Base-by-base conservation (phyloP, 35 echinoderm and acorn worm genomes). In the Stichopus chloronotus region DNA sequence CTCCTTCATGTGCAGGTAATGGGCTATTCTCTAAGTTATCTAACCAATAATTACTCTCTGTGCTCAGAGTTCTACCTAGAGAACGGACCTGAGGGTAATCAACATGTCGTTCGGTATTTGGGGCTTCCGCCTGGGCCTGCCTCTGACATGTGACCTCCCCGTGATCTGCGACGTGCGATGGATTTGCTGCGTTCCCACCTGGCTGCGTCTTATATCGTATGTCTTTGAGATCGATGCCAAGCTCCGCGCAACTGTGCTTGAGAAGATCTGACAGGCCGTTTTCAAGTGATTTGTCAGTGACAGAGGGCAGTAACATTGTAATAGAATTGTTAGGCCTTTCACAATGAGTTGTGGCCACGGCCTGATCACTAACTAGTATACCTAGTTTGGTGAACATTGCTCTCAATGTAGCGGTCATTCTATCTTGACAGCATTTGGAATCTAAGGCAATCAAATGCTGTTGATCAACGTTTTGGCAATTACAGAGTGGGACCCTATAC, bases 401-500 rank as follows among this genome's bases (percentile, higher is more conserved):
- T 58, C 14, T 85, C 21, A 85, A 58, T 58, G 82, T 85, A 57
- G 56, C 82, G n/a, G n/a, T 58, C 82, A 85, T 58, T 58, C 82
- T 56, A 58, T 3, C 0, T 11, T n/a, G 8, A 17, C 82, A 58
- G 11, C 82, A 85, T 3, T 58, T 19, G 58, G 19, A 59, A 21
- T 6, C 58, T 7, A 85, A 58, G 52, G 21, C 8, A 81, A 30
- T 81, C 14, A 10, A 55, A 71, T 11, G 12, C 1, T 7, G 5
- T 10, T 5, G 55, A 57, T 55, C 23, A 21, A 14, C 5, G 11
- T 2, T 85, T 56, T 11, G 0, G 57, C 82, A 85, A 19, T 58
- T 56, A 85, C 82, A 85, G 17, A 22, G 5, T 85, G 81, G 81
- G 81, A 84, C 81, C 81, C 81, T 56, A 55, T 84, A 84, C 54